Evolutionary conservation across 2,113 vertebrate species (phyloP).

Genomic region (Ancistrus triradiatus): DNA sequence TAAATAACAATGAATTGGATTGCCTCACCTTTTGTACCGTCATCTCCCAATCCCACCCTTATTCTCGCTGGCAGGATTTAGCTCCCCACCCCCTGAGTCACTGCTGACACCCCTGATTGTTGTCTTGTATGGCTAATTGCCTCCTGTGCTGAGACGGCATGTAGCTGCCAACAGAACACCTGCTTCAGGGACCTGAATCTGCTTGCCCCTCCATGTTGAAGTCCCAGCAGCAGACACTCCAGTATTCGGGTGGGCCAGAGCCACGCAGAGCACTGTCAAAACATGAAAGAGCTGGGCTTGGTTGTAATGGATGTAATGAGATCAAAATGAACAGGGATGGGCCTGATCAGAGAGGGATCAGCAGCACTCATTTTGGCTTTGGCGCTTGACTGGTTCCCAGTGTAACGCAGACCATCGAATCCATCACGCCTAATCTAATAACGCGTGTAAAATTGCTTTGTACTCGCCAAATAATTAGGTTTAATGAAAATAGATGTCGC

Average conservation of each 20-base stretch:
- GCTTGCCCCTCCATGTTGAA: neutral
- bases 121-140: conserved; percentile 30
- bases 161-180: conserved; percentile 32
- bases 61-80: too few relatives aligned
- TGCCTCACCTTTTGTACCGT: too few relatives aligned
- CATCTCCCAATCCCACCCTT: too few relatives aligned
- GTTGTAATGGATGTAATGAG: conserved; percentile 38
- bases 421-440: conserved; percentile 60
- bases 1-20: too few relatives aligned
- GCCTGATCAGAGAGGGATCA: conserved; percentile 5
- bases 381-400: too few relatives aligned
- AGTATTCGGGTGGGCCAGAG: neutral
- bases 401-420: conserved; percentile 38
- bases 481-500: conserved; percentile 51
- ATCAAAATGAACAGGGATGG: conserved; percentile 11
- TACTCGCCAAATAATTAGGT: conserved; percentile 48
- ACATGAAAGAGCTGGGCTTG: conserved; percentile 12
- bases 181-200: conserved; percentile 40
- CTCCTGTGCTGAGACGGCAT: conserved; percentile 12
- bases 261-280: conserved; percentile 18
- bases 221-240: conserved; percentile 19
- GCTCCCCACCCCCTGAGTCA: neutral
- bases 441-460: conserved; percentile 60
- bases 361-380: conserved; percentile 23
- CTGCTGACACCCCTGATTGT: conserved; percentile 10